A percentile compares a stretch with the other conserved stretches of the same genome.
These are phyloP conservation scores for Hofmannophila pseudospretella DNA, from an alignment of 2,888 invertebrate genomes.

Conservation along the genomic window DNA sequence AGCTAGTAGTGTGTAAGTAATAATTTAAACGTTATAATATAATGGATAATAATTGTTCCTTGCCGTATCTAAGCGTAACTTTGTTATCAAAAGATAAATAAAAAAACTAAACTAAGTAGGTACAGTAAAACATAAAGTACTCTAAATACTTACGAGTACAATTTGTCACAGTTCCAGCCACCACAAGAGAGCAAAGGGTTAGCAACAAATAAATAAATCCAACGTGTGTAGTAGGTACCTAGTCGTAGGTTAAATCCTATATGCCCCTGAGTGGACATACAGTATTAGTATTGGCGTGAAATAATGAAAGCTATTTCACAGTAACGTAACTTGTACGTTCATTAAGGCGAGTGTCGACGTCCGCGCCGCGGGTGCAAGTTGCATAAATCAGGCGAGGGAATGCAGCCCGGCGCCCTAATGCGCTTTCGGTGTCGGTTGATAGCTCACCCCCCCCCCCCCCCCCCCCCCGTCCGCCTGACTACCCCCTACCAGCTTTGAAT, in stretches of 20 bases:
- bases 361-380: constrained; percentile 58
- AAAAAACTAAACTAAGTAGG: too few species aligned
- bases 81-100: too few species aligned
- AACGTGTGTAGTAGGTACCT: too few species aligned
- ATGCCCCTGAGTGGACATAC: constrained; percentile 35
- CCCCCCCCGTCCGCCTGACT: constrained; percentile 15
- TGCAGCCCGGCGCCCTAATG: constrained; percentile 68
- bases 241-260: constrained; percentile 9
- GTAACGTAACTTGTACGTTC: constrained; percentile 68
- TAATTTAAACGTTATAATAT: too few species aligned
- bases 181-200: too few species aligned
- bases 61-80: too few species aligned
- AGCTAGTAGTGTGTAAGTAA: too few species aligned
- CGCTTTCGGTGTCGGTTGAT: constrained; percentile 72
- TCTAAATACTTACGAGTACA: too few species aligned
- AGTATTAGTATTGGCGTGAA: constrained; percentile 65
- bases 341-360: constrained; percentile 66
- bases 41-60: too few species aligned
- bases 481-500: constrained; percentile 27
- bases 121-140: too few species aligned
- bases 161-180: too few species aligned
- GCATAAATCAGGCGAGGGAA: constrained; percentile 72
- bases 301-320: constrained; percentile 65
- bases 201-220: too few species aligned
- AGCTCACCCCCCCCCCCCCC: constrained; percentile 38